Base-by-base conservation (phyloP, 2,888 invertebrate genomes). In the Lumbricus terrestris region DNA sequence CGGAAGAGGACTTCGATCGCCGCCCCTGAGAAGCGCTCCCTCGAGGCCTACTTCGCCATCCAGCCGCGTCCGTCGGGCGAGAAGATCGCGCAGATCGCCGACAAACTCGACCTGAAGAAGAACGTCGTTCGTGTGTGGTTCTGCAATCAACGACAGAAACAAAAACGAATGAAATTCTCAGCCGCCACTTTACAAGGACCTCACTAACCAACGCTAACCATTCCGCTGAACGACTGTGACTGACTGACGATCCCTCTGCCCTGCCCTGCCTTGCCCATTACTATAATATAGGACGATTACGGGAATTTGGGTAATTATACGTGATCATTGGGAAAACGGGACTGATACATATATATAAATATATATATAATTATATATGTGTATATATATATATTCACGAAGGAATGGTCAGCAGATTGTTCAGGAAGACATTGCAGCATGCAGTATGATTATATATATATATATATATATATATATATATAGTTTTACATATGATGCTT, bases 81-180 rank as follows among this genome's bases (percentile, higher is more conserved):
- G 96, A 98, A 99, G 96, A 99, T 99, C 93, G 99, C 99, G 88
- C 99, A 99, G 93, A 99, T 99, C 93, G 99, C 99, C 92, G 99
- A 99, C 95, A 99, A 99, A 95, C 96, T 99, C 93, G 99, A 99
- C 96, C 96, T 99, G 93, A 99, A 99, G 96, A 99, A 99, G 96
- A 99, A 99, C 95, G 99, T 99, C 93, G 99, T 99, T 91, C 97
- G 99, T 92, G 99, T 99, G 93, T 99, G 99, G 99, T 99, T 99
- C 96, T 99, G 99, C 95, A 99, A 99, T 96, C 99, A 99, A 96
- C 96, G 99, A 94, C 99, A 99, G 93, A 96, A 96, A 92, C 95
- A 96, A 93, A 96, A 96, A 92, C 92, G 96, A 90, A 95, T 95
- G 95, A 95, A 95, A 93, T 95, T 95, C 92, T 94, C 95, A 0